Evolutionary conservation across 92 coral and sea anemone genomes (phyloP), one percentile per base, ranked within the genome.

Genomic region (Micromussa lordhowensis): DNA sequence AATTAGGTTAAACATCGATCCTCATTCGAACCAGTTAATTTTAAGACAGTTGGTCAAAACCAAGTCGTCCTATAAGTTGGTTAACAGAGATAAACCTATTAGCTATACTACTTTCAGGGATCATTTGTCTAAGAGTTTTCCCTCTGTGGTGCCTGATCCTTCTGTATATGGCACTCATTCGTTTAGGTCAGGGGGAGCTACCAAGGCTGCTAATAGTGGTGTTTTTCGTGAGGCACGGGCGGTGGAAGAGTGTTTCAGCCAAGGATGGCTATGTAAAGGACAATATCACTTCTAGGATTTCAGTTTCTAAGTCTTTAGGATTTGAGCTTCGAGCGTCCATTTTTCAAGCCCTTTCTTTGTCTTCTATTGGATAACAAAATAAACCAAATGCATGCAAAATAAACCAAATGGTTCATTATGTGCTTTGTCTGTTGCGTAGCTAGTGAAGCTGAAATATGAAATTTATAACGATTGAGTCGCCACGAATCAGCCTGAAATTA

Each of bases 211-310:
- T 9, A 53, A 84, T 24, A 84, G 80, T 38, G 87, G 70, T 29
- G 87, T 84, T 29, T 31, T 83, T 84, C 48, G 80, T 71, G 55
- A 71, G 40, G 58, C 78, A 82, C 68, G 66, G 79, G 0, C 63
- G 87, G 22, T 70, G 87, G 79, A 71, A 83, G 34, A 32, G 12
- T 19, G 68, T 83, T 40, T 30, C 77, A 68, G 79, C 78, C 78
- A 83, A 83, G 54, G 68, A 83, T 29, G 79, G 87, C 14, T 83
- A 83, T 51, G 87, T 83, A 21, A 83, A 83, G 68, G 31, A 70
- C 68, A 26, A 57, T 18, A 70, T 83, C 8, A 8, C 87, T 84
- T 22, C 63, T 28, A 15, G 66, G 69, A 68, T 84, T 34, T 48
- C 80, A 38, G 24, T 84, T 30, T 49, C 82, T 16, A 59, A 78